Conservation (phyloP, 2,888 invertebrate genomes). For the Leucophora obtusa region DNA sequence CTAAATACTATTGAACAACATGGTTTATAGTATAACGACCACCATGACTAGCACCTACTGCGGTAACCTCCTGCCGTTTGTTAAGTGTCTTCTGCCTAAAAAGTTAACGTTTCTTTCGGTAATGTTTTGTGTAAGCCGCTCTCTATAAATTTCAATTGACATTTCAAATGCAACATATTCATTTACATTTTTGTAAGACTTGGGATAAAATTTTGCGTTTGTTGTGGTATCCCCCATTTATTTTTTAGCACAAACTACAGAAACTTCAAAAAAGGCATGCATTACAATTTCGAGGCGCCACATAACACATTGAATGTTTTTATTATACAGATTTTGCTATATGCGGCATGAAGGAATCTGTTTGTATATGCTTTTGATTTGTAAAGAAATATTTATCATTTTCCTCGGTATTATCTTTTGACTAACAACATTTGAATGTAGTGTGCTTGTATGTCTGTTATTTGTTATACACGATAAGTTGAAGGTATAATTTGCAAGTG, state of each 20-base stretch:
- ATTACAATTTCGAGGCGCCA: constrained; percentile 44
- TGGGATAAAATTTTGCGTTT: background rate
- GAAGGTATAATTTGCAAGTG: constrained; percentile 50
- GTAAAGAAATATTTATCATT: constrained; percentile 12
- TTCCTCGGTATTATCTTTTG: constrained; percentile 21
- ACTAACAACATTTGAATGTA: constrained; percentile 19
- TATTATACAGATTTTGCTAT: background rate
- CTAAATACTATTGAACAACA: constrained; percentile 24
- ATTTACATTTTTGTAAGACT: constrained; percentile 36
- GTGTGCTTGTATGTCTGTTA: constrained; percentile 18
- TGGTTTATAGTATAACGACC: constrained; percentile 42
- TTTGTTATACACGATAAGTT: constrained; percentile 38
- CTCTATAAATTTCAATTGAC: constrained; percentile 58
- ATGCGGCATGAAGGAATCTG: background rate
- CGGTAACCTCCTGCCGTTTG: constrained; percentile 49
- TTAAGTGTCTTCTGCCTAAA: constrained; percentile 2
- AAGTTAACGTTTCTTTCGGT: background rate
- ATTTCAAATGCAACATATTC: constrained; percentile 59
- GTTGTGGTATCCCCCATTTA: no score
- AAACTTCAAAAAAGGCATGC: background rate
- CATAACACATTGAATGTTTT: constrained; percentile 19
- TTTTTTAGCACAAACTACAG: background rate
- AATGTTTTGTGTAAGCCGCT: constrained; percentile 37
- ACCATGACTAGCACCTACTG: constrained; percentile 47
- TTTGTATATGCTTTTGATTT: background rate